These are phyloP conservation scores for Trachythela sp. DNA, from an alignment of 64 coral and sea anemone genomes.

Conservation along the genomic window DNA sequence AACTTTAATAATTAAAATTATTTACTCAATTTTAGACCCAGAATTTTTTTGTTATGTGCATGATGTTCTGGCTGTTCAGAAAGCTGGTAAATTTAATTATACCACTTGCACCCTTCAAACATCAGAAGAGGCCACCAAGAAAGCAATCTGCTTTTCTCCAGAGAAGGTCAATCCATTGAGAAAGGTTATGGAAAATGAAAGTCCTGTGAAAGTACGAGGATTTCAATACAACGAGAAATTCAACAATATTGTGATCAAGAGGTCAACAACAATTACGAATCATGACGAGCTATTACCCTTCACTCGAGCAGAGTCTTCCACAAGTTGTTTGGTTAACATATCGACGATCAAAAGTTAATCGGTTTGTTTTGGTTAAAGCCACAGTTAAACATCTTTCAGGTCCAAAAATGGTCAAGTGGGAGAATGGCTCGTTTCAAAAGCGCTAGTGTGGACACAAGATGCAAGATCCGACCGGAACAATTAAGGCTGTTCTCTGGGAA, in stretches of 20 bases:
- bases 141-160: slow-evolving; percentile 39
- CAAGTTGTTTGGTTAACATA: not conserved
- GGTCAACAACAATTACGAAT: not conserved
- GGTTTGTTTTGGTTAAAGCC: slow-evolving; percentile 14
- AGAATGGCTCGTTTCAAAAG: not conserved
- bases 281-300: not conserved
- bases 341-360: slow-evolving; percentile 4
- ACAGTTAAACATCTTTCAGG: slow-evolving; percentile 9
- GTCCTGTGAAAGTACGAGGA: slow-evolving; percentile 21
- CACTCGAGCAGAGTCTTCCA: not conserved
- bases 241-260: slow-evolving; percentile 35
- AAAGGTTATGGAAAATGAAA: slow-evolving; percentile 38
- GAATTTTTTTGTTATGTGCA: slow-evolving; percentile 21
- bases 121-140: not conserved
- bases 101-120: slow-evolving; percentile 11
- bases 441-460: not conserved
- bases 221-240: slow-evolving; percentile 41
- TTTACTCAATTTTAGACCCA: not conserved
- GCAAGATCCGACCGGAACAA: slow-evolving; percentile 6
- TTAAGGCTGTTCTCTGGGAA: slow-evolving; percentile 5
- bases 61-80: not conserved
- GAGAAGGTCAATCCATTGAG: slow-evolving; percentile 9
- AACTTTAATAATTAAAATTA: too few relatives aligned
- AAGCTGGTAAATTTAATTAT: slow-evolving; percentile 16
- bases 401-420: not conserved